Percentiles rank a stretch among this genome's conserved stretches.
These are phyloP conservation scores for Cheirogaleus major DNA, from an alignment of 2,797 vertebrate species.

Conservation along the genomic window DNA sequence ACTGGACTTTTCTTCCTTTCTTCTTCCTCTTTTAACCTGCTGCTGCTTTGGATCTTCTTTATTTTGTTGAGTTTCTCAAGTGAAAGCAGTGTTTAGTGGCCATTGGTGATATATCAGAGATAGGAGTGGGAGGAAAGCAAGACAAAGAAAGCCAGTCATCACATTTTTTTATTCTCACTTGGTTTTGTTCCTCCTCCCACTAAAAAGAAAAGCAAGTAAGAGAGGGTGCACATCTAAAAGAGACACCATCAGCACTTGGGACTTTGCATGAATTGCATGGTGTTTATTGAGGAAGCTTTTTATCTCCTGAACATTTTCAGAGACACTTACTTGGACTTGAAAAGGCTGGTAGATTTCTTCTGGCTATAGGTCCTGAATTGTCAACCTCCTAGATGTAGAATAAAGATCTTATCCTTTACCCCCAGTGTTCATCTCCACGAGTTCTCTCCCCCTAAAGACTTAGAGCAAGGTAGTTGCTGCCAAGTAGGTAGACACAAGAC, in stretches of 20 bases:
- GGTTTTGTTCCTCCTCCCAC: background rate
- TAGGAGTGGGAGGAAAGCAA: background rate
- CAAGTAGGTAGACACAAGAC: background rate
- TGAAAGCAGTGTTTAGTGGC: background rate
- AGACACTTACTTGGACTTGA: background rate
- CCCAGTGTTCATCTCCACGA: background rate
- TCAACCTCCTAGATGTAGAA: background rate
- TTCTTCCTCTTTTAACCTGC: background rate
- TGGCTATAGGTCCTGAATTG: background rate
- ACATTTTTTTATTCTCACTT: background rate
- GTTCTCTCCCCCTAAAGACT: background rate
- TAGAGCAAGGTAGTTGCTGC: background rate
- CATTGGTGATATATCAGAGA: background rate
- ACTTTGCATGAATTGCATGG: background rate
- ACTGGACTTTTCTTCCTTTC: background rate
- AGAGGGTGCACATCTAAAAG: background rate
- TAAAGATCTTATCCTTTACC: background rate
- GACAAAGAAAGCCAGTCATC: background rate
- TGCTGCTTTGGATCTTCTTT: background rate
- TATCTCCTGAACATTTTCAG: background rate
- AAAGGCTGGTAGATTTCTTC: background rate
- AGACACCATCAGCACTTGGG: background rate
- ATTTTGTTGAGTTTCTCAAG: background rate
- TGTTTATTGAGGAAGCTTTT: conserved; percentile 11
- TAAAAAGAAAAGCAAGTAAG: background rate